Percentiles rank a stretch among this genome's conserved stretches.
phyloP scores from a whole-genome alignment of 1,140 invertebrate species.

The Achroia grisella region DNA sequence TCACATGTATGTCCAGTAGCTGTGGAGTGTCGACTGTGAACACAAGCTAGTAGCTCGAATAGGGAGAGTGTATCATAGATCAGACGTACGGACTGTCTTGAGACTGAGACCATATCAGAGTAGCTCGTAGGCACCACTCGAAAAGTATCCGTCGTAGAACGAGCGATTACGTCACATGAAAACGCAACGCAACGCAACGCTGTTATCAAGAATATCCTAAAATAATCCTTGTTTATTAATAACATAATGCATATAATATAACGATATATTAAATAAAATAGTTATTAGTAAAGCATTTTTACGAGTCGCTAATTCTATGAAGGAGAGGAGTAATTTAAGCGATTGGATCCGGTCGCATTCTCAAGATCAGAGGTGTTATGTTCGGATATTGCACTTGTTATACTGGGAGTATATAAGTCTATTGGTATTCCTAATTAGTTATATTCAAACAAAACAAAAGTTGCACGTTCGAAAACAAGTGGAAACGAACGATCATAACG shows the following conservation, averaged over 20 bases:
- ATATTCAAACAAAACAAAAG: too few species aligned
- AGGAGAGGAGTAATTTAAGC: slow-evolving; percentile 44
- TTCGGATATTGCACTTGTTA: too few species aligned
- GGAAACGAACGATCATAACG: too few species aligned
- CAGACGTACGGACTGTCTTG: slow-evolving; percentile 67
- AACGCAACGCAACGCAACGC: slow-evolving; percentile 18
- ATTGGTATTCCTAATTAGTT: too few species aligned
- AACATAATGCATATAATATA: slow-evolving; percentile 48
- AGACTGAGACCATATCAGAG: slow-evolving; percentile 70
- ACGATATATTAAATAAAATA: slow-evolving; percentile 48
- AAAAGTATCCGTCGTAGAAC: slow-evolving; percentile 57
- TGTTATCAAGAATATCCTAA: slow-evolving; percentile 43
- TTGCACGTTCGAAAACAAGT: too few species aligned
- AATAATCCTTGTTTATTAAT: slow-evolving; percentile 57
- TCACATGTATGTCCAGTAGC: too few species aligned
- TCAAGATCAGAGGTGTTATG: slow-evolving; percentile 60
- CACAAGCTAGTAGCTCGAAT: slow-evolving; percentile 59
- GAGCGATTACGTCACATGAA: slow-evolving; percentile 52
- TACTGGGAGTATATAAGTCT: too few species aligned
- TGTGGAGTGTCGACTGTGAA: slow-evolving; percentile 32
- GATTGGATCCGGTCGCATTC: slow-evolving; percentile 62
- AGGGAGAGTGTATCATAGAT: slow-evolving; percentile 66
- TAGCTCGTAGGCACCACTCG: slow-evolving; percentile 46
- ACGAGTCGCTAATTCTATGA: slow-evolving; percentile 68
- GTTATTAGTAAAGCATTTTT: slow-evolving; percentile 59